phyloP scores from a whole-genome alignment of 2,797 vertebrate species.

The Chaetodon trifasciatus region DNA sequence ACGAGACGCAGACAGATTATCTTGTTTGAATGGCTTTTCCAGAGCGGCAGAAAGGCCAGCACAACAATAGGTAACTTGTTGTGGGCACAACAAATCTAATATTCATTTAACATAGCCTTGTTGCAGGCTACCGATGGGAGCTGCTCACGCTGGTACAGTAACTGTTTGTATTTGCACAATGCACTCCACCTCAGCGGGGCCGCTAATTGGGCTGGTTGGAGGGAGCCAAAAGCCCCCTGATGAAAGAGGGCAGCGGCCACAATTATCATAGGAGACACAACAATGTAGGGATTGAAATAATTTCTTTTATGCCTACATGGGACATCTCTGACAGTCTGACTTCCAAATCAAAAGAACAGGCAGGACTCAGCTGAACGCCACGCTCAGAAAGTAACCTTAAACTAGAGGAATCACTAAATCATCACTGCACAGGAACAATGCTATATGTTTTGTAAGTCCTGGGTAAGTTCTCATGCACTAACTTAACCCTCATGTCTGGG shows the following conservation, averaged over 20 bases:
- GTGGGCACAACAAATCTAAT: conserved; percentile 84
- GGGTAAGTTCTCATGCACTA: conserved; percentile 4
- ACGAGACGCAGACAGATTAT: conserved; percentile 86
- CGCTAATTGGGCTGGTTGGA: conserved; percentile 77
- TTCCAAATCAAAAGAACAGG: conserved; percentile 24
- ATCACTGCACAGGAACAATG: neutral
- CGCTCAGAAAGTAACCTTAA: neutral
- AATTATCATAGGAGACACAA: conserved; percentile 74
- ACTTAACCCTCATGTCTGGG: conserved; percentile 22
- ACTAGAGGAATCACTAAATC: neutral
- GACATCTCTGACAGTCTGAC: conserved; percentile 44
- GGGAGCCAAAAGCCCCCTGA: conserved; percentile 59
- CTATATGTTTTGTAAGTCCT: conserved; percentile 4
- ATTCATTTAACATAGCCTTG: conserved; percentile 80
- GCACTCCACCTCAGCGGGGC: conserved; percentile 65
- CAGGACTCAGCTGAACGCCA: neutral
- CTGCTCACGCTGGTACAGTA: conserved; percentile 77
- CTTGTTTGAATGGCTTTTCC: conserved; percentile 86
- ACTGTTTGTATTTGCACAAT: conserved; percentile 80
- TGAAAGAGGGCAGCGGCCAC: conserved; percentile 66
- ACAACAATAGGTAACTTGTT: conserved; percentile 89
- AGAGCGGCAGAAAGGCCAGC: conserved; percentile 77
- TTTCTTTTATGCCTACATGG: conserved; percentile 61
- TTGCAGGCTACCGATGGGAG: conserved; percentile 63
- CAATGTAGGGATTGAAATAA: conserved; percentile 81